Conservation (phyloP, 2,888 invertebrate genomes). For the Ophonus ardosiacus region DNA sequence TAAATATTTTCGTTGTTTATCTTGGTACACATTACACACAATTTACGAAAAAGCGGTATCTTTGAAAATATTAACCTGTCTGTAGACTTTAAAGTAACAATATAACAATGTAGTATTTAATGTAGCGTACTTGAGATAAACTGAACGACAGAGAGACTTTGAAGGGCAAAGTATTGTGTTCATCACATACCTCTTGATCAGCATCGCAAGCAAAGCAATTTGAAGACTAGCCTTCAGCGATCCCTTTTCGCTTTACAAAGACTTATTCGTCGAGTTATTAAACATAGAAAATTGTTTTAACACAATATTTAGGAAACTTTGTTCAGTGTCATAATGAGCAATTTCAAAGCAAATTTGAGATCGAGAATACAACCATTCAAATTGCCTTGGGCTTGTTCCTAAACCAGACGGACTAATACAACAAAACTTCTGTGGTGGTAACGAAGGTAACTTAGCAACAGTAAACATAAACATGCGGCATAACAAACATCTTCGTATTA, state of each 20-base stretch:
- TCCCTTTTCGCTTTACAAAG: conserved; percentile 19
- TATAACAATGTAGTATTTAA: background rate
- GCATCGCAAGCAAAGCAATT: background rate
- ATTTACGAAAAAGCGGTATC: no score
- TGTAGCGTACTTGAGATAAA: background rate
- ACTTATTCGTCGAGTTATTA: conserved; percentile 23
- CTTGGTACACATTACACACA: no score
- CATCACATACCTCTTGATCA: background rate
- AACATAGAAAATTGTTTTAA: conserved; percentile 48
- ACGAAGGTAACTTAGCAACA: conserved; percentile 43
- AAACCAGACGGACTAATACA: conserved; percentile 11
- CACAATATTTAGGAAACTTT: conserved; percentile 52
- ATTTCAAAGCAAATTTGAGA: conserved; percentile 59
- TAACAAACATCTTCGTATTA: background rate
- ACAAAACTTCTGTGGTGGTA: conserved; percentile 44
- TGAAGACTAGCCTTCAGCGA: background rate
- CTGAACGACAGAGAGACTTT: background rate
- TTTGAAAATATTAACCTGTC: no score
- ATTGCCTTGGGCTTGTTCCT: background rate
- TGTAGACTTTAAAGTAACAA: background rate
- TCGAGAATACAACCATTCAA: conserved; percentile 18
- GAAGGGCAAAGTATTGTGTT: background rate
- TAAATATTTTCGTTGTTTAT: no score
- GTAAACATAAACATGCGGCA: conserved; percentile 46
- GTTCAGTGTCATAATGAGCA: conserved; percentile 50